phyloP scores from a whole-genome alignment of 2,797 vertebrate genomes.

The Anabas testudineus region DNA sequence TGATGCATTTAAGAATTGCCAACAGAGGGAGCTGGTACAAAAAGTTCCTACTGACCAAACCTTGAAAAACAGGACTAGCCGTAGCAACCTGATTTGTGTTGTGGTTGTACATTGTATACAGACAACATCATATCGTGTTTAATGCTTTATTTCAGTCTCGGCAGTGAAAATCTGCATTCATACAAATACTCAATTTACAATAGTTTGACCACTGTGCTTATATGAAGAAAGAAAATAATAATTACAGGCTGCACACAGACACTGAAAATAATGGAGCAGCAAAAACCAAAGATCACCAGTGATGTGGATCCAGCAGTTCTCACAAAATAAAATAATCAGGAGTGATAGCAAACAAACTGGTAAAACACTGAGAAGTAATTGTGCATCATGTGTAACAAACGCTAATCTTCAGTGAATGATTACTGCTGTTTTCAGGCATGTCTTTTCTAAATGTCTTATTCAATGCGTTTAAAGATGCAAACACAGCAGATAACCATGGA shows the following conservation, averaged over 20 bases:
- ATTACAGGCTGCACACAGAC: conserved; percentile 39
- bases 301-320: conserved; percentile 44
- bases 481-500: conserved; percentile 48
- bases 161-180: conserved; percentile 73
- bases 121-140: conserved; percentile 7
- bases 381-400: conserved; percentile 23
- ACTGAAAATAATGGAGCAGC: conserved; percentile 45
- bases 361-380: conserved; percentile 20
- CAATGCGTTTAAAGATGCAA: conserved; percentile 39
- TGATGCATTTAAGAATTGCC: not conserved
- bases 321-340: conserved; percentile 44
- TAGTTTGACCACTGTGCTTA: conserved; percentile 38
- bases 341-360: conserved; percentile 37
- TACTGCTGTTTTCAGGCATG: conserved; percentile 40
- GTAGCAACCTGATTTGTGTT: not conserved
- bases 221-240: conserved; percentile 39
- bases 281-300: conserved; percentile 50
- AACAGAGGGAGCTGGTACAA: conserved; percentile 61
- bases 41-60: not conserved
- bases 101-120: too few relatives aligned
- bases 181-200: conserved; percentile 64
- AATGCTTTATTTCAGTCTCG: conserved; percentile 71
- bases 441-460: conserved; percentile 20
- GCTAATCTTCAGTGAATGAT: conserved; percentile 6
- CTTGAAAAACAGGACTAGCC: not conserved